These are phyloP conservation scores for Tapirus terrestris DNA, from an alignment of 2,113 vertebrate species.

Conservation along the genomic window DNA sequence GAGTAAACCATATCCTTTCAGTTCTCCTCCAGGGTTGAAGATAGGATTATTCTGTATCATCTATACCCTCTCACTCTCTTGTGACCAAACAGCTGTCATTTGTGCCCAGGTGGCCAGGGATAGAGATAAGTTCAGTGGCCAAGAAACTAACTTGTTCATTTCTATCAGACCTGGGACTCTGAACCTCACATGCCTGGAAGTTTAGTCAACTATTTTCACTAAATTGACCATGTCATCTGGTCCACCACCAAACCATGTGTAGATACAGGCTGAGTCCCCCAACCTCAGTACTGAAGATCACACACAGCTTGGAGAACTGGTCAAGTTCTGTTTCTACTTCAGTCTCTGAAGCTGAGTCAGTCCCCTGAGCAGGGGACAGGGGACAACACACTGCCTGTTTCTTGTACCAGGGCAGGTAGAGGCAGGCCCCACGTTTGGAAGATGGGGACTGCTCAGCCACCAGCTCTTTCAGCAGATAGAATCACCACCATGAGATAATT, in stretches of 20 bases:
- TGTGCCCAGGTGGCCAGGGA: neutral
- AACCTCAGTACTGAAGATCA: neutral
- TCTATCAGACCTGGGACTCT: neutral
- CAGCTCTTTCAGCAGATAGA: constrained; percentile 70
- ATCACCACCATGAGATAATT: constrained; percentile 68
- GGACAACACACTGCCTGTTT: constrained; percentile 47
- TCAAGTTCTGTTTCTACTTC: constrained; percentile 63
- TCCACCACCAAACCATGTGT: neutral
- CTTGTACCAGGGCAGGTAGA: constrained; percentile 70
- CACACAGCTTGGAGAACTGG: neutral
- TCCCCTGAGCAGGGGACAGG: constrained; percentile 46
- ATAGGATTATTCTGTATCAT: constrained; percentile 21
- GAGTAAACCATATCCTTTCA: constrained; percentile 43
- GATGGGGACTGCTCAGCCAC: neutral
- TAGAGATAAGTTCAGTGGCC: neutral
- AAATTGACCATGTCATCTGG: neutral
- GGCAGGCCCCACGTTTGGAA: constrained; percentile 61
- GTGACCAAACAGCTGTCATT: neutral
- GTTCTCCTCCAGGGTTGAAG: neutral
- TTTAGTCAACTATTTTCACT: neutral
- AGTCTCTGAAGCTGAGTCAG: constrained; percentile 8
- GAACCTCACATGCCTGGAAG: neutral
- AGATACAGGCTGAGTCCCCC: neutral
- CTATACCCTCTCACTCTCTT: neutral
- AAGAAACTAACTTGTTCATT: constrained; percentile 36